These are phyloP conservation scores for Glyphotaelius pellucidus DNA, from an alignment of 2,888 invertebrate genomes.

Conservation along the genomic window DNA sequence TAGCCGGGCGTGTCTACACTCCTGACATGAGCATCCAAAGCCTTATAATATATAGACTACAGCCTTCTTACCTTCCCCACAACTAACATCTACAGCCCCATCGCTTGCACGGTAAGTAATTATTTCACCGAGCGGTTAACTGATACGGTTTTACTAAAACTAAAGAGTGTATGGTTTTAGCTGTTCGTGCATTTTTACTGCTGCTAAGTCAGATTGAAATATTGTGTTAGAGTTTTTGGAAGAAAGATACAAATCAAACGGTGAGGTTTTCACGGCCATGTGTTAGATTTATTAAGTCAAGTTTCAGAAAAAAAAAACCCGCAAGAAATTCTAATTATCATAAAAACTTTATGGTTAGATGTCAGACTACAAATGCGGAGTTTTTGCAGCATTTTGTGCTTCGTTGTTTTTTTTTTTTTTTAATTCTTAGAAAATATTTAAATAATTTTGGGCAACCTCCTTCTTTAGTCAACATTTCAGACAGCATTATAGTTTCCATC, in stretches of 20 bases:
- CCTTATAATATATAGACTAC: background rate
- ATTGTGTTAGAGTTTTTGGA: background rate
- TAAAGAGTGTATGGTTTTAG: background rate
- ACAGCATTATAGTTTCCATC: no score
- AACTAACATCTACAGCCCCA: no score
- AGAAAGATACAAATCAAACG: background rate
- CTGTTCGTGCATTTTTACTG: background rate
- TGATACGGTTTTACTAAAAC: background rate
- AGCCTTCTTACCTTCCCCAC: no score
- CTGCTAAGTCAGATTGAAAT: background rate
- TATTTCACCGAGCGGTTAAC: background rate
- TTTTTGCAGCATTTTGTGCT: background rate
- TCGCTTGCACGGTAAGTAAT: background rate
- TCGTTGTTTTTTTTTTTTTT: no score
- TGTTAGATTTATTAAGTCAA: no score
- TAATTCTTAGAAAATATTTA: no score
- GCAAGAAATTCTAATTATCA: background rate
- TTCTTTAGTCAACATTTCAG: no score
- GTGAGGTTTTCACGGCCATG: background rate
- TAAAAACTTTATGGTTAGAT: no score
- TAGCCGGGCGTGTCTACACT: background rate
- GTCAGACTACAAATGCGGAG: background rate
- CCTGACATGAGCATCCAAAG: background rate
- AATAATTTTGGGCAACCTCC: no score
- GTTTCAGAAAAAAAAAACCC: no score